Evolutionary conservation across 2,888 invertebrate species (phyloP), one percentile per base, ranked within the genome.

Genomic region (Eledone cirrhosa): DNA sequence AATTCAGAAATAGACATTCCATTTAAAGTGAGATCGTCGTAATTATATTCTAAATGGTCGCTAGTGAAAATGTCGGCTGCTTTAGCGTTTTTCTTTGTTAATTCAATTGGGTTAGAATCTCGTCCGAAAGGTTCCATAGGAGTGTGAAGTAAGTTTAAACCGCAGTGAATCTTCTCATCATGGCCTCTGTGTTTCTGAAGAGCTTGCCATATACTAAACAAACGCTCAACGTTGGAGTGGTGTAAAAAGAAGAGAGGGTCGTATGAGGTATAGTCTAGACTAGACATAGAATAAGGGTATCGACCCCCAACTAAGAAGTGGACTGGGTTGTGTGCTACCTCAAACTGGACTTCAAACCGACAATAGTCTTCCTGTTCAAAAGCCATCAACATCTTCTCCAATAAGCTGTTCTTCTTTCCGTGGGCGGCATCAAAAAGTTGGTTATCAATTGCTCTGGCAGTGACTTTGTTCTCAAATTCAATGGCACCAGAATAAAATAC

Each of bases 161-260:
- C 80, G 53, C 80, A 80, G 78, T 80, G 59, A 24, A 77, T 48
- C 65, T 78, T 75, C 4, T 48, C 8, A 16, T 77, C 53, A 65
- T 78, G 77, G 27, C 79, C 80, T 48, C 82, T 78, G 22, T 72
- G 65, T 48, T 79, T 78, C 77, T 82, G 82, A 53, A 82, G 80
- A 8, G 77, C 80, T 76, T 82, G 82, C 82, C 82, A 82, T 77
- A 82, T 81, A 48, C 78, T 65, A 78, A 80, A 82, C 63, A 81
- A 76, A 0, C 81, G 67, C 77, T 82, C 82, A 14, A 80, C 80
- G 72, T 81, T 82, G 77, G 82, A 82, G 78, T 82, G 82, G 47
- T 82, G 82, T 16, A 82, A 79, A 76, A 82, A 82, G 79, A 82
- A 82, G 59, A 82, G 53, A 13, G 82, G 82, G 47, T 82, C 82